Evolutionary conservation across 1,140 invertebrate species (phyloP), one percentile per base, ranked within the genome.

Genomic region (Oreohelix idahoensis): DNA sequence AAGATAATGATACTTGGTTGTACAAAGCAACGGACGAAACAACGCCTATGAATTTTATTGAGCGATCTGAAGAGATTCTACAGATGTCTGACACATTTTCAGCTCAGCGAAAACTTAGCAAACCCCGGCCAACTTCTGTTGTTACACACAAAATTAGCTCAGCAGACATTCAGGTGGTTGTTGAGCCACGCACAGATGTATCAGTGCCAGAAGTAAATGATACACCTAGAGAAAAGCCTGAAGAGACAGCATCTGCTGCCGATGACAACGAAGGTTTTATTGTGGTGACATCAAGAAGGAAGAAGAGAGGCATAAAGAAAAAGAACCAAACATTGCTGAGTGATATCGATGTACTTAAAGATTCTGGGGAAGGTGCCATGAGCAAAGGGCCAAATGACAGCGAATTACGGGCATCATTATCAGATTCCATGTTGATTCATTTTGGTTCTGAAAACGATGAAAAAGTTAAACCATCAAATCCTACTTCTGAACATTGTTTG

Each of bases 291-390:
- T 49, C 75, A 1, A 79, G 32, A 29, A 79, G 35, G 38, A 79
- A 79, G 38, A 78, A 35, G 45, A 77, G 49, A 77, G 35, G 11
- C 32, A 77, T 15, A 77, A 78, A 36, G 11, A 58, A 78, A 32
- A 53, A 35, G 32, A 49, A 63, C n/a, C 11, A 78, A 58, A 20
- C 23, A 11, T 15, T 58, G 51, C 8, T 32, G 17, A 1, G 23
- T 2, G 63, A 58, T 26, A 58, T 17, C 1, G 20, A 58, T 35
- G 17, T 32, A 66, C 8, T n/a, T 32, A 32, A 2, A 66, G n/a
- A 29, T 66, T 66, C 29, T 29, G n/a, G 23, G 1, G 8, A 66
- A 5, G 63, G 29, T 32, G 63, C 17, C 11, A 29, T 4, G 8
- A 35, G 63, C 23, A 58, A 23, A 58, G 53, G 20, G 5, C 26